Evolutionary conservation across 2,888 invertebrate species (phyloP), one percentile per base, ranked within the genome.

Genomic region (Heteropelma amictum): DNA sequence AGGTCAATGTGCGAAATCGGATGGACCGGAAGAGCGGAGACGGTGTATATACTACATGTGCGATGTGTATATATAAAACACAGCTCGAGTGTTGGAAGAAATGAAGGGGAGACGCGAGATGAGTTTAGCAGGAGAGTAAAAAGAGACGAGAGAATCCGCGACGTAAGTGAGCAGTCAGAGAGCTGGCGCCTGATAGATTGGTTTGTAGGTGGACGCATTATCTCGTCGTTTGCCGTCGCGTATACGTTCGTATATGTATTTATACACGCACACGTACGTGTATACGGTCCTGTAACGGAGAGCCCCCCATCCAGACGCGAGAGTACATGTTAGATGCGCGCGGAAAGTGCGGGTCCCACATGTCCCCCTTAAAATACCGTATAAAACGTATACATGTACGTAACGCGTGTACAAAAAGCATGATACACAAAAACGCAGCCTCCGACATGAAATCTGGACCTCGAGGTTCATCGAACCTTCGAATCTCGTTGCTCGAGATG

Each of bases 131-230:
- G 7, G 38, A 40, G 58, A 47, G 65, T 42, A 28, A 61, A 45
- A 71, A 68, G 47, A 69, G 56, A 72, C 74, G 63, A 73, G 76
- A 69, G 54, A 38, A 63, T 53, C 45, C 84, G 12, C 12, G 81
- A 85, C 85, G 84, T 86, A 88, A 88, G 88, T 87, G 88, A 88
- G 88, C 87, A 88, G 88, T 87, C 87, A 85, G 86, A 85, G 88
- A 87, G 88, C 87, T 86, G 88, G 88, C 89, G 88, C 88, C 88
- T 88, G 87, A 88, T 88, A 88, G 88, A 89, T 88, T 88, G 86
- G 88, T 87, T 88, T 88, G 88, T 88, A 88, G 88, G 88, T 88
- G 88, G 88, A 87, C 87, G 85, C 84, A 88, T 88, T 88, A 88
- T 88, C 84, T 83, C 82, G 68, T 78, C 83, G 81, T 80, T 69